Percentiles rank a stretch among this genome's conserved stretches.
Evolutionary conservation across 2,888 invertebrate species (phyloP).

Genomic region (Syritta pipiens): DNA sequence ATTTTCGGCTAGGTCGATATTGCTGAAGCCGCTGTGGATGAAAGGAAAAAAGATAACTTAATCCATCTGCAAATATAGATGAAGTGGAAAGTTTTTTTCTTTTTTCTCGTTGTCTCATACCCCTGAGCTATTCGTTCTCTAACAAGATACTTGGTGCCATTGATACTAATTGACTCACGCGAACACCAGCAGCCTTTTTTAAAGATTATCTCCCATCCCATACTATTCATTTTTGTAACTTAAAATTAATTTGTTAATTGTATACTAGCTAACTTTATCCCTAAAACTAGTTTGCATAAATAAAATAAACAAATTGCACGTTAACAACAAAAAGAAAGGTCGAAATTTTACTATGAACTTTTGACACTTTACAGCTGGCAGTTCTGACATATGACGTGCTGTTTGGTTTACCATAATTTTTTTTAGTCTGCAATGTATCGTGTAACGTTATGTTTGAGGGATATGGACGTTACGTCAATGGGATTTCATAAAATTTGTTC

Average conservation of each 20-base stretch:
- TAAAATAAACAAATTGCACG: constrained; percentile 50
- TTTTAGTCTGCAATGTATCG: background rate
- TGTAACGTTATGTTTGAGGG: background rate
- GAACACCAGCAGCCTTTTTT: constrained; percentile 89
- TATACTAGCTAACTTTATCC: constrained; percentile 35
- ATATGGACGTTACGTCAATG: too few species aligned
- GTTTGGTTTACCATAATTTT: background rate
- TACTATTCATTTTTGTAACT: constrained; percentile 83
- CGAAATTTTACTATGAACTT: constrained; percentile 25
- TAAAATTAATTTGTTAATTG: background rate
- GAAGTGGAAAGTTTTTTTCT: constrained; percentile 2
- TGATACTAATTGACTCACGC: constrained; percentile 85
- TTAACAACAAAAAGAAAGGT: constrained; percentile 38
- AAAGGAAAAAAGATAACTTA: background rate
- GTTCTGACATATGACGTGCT: background rate
- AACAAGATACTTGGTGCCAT: constrained; percentile 85
- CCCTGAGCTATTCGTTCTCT: constrained; percentile 88
- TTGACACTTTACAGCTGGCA: constrained; percentile 60
- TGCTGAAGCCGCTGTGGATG: constrained; percentile 87
- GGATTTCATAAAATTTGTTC: too few species aligned
- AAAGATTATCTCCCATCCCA: constrained; percentile 85
- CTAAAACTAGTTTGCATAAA: constrained; percentile 44
- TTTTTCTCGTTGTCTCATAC: constrained; percentile 75
- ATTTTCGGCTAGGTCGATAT: constrained; percentile 88
- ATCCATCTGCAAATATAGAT: constrained; percentile 19